Evolutionary conservation across 1,140 invertebrate species (phyloP).

Genomic region (Ooceraea biroi): DNA sequence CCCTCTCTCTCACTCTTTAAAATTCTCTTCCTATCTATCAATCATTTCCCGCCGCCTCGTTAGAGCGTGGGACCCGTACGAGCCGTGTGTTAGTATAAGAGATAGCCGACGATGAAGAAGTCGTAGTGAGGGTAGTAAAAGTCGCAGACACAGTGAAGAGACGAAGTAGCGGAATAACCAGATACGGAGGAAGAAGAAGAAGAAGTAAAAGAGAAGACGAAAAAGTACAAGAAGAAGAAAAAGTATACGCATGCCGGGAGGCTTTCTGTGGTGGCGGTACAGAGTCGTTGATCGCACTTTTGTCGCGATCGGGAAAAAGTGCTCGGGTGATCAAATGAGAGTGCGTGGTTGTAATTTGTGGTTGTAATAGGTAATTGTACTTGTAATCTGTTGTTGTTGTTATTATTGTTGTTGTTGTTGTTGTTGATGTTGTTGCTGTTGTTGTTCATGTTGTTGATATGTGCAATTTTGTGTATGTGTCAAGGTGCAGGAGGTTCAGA

Average conservation of each 20-base stretch:
- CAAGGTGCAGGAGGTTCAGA: slow-evolving; percentile 84
- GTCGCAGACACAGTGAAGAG: slow-evolving; percentile 40
- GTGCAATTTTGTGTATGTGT: slow-evolving; percentile 71
- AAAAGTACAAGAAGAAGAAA: slow-evolving; percentile 24
- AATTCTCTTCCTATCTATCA: slow-evolving; percentile 61
- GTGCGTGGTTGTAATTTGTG: slow-evolving; percentile 74
- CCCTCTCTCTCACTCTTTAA: slow-evolving; percentile 49
- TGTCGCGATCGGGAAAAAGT: slow-evolving; percentile 55
- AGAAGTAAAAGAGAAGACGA: not conserved
- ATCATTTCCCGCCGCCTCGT: slow-evolving; percentile 60
- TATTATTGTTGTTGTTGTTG: slow-evolving; percentile 12
- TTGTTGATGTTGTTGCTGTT: slow-evolving; percentile 70
- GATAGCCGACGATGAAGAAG: slow-evolving; percentile 57
- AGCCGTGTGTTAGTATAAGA: slow-evolving; percentile 69
- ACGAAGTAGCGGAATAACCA: slow-evolving; percentile 19
- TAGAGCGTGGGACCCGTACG: slow-evolving; percentile 41
- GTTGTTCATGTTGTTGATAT: slow-evolving; percentile 70
- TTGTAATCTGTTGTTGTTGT: slow-evolving; percentile 54
- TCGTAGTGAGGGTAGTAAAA: slow-evolving; percentile 41
- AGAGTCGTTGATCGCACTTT: slow-evolving; percentile 42
- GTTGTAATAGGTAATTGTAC: slow-evolving; percentile 50
- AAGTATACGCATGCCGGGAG: slow-evolving; percentile 57
- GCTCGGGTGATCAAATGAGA: slow-evolving; percentile 66
- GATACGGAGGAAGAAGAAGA: no score
- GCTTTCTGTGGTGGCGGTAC: slow-evolving; percentile 62